Evolutionary conservation across 2,113 vertebrate genomes (phyloP).

Genomic region (Lagopus muta): DNA sequence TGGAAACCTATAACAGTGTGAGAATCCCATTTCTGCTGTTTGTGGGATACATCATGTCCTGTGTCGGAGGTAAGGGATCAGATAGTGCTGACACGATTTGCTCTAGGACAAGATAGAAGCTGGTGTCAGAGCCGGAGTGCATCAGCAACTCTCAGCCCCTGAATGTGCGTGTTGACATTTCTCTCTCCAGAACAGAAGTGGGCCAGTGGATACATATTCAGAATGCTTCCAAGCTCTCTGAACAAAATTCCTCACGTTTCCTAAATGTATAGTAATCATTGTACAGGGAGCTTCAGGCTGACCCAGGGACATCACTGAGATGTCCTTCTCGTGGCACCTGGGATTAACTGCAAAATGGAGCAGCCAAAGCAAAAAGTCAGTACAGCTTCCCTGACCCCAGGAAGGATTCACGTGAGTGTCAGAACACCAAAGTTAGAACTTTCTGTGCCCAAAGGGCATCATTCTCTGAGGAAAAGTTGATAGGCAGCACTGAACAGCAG

Average conservation of each 20-base stretch:
- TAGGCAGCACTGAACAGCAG: neutral
- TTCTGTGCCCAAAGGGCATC: neutral
- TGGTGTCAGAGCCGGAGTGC: neutral
- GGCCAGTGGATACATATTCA: neutral
- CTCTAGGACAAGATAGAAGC: neutral
- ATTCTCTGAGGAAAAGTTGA: neutral
- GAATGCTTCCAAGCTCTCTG: neutral
- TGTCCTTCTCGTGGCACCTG: accelerated
- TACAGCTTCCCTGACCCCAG: neutral
- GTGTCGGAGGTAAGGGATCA: neutral
- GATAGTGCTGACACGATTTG: neutral
- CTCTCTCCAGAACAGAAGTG: neutral
- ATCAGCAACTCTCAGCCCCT: neutral
- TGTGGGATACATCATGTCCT: neutral
- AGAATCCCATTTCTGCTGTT: neutral
- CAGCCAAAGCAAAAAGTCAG: neutral
- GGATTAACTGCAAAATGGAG: neutral
- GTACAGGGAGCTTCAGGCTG: neutral
- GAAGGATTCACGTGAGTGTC: neutral
- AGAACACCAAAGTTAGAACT: neutral
- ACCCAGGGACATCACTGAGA: neutral
- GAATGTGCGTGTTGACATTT: neutral
- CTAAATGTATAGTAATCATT: neutral
- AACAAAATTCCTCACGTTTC: neutral
- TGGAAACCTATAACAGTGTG: neutral